Base-by-base conservation (phyloP, 2,113 vertebrate genomes). In the Dermatemys mawii region DNA sequence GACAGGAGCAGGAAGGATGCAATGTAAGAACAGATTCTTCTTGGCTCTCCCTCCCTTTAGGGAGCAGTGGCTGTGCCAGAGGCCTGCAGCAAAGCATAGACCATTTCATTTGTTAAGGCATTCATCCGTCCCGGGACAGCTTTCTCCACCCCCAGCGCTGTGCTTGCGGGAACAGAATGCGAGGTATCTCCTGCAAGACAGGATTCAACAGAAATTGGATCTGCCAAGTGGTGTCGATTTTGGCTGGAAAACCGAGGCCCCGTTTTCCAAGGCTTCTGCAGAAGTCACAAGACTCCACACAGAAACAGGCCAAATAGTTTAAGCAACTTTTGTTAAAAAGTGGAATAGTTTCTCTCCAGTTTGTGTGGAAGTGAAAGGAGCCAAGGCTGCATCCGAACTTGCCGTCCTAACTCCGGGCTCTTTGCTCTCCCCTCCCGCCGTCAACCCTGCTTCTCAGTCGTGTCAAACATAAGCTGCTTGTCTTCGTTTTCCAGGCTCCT, bases 221-320 rank as follows among this genome's bases (percentile, higher is more conserved):
- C 80, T 91, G 91, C 86, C 93, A 90, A 76, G 87, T 35, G 87
- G 78, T 29, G 41, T 38, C 11, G 46, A 48, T 89, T 93, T 93
- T 89, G 82, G 41, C 84, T 95, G 90, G 63, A 95, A 93, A 90
- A 84, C 6, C 1, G 0, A 80, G 90, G 78, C 46, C 83, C 29
- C 83, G 3, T 88, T 93, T 94, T 84, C 73, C 93, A 16, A 88
- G 73, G 3, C 79, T 96, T 95, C 82, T 93, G 17, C 63, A 86
- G 88, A 95, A 97, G 63, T 87, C 84, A 83, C 0, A 2, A 38
- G 7, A 81, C 95, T 92, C 86, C 70, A 16, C 89, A 85, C 49
- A 48, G 48, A 84, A 44, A 9, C 1, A 6, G 76, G 73, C n/a
- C 86, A 93, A 86, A 48, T 0, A 1, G 70, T 87, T 92, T 63